Evolutionary conservation across 2,797 vertebrate species (phyloP).

Genomic region (Sebastes melanostomus): DNA sequence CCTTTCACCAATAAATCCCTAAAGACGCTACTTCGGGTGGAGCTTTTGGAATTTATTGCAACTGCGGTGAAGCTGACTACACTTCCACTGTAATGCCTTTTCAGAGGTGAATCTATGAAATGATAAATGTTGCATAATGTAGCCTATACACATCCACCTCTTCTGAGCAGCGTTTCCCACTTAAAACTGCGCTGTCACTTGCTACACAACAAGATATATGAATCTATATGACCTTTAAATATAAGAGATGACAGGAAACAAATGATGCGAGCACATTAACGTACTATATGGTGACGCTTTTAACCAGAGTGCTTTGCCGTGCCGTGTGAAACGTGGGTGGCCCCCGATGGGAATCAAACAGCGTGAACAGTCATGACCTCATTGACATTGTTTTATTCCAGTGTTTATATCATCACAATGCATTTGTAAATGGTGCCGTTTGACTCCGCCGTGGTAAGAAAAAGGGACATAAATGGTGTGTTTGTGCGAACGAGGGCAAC

Average conservation of each 20-base stretch:
- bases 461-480: constrained; percentile 46
- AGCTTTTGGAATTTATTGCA: background rate
- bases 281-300: constrained; percentile 34
- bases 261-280: constrained; percentile 37
- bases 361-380: constrained; percentile 25
- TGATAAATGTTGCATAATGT: background rate
- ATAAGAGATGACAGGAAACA: constrained; percentile 30
- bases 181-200: background rate
- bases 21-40: background rate
- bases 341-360: constrained; percentile 23
- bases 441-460: background rate
- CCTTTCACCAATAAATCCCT: background rate
- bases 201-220: background rate
- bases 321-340: constrained; percentile 42
- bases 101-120: background rate
- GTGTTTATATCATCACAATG: constrained; percentile 19
- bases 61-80: background rate
- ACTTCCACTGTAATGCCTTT: background rate
- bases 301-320: constrained; percentile 22
- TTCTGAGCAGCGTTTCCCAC: background rate
- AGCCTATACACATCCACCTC: background rate
- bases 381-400: constrained; percentile 14
- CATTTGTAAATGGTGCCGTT: background rate
- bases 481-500: background rate
- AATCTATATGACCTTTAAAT: background rate